phyloP scores from a whole-genome alignment of 1,140 invertebrate genomes.

The Aphidius gifuensis region DNA sequence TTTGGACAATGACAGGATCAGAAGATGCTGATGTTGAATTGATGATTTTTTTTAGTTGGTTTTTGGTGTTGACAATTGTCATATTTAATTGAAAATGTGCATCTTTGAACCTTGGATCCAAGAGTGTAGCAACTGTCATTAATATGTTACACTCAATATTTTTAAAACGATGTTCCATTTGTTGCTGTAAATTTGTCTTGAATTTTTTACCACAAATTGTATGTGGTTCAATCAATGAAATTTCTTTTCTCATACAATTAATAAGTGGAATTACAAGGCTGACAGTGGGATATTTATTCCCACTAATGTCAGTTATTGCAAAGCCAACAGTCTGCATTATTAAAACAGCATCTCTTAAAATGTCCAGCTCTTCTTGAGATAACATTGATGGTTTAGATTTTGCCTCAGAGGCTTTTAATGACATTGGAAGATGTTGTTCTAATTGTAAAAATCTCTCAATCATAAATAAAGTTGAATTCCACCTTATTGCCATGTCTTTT shows the following conservation, averaged over 20 bases:
- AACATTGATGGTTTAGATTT: constrained; percentile 37
- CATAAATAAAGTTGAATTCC: constrained; percentile 43
- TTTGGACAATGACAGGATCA: too few relatives aligned
- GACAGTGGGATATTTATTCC: constrained; percentile 47
- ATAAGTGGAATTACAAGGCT: constrained; percentile 49
- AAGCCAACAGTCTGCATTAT: constrained; percentile 42
- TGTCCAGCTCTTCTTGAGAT: constrained; percentile 34
- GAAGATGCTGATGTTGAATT: too few relatives aligned
- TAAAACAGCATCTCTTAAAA: constrained; percentile 34
- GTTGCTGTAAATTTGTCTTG: constrained; percentile 20
- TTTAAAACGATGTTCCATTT: constrained; percentile 37
- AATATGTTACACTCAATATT: constrained; percentile 30
- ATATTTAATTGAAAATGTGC: constrained; percentile 32
- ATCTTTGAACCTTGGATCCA: constrained; percentile 44
- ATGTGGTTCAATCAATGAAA: constrained; percentile 29
- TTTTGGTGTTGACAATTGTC: background rate
- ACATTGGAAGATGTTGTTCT: constrained; percentile 35
- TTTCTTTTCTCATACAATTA: constrained; percentile 38
- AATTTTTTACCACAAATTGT: constrained; percentile 28
- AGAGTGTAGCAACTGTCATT: constrained; percentile 37
- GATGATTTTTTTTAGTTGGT: too few relatives aligned
- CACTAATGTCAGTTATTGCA: constrained; percentile 47
- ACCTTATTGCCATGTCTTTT: constrained; percentile 37
- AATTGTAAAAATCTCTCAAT: constrained; percentile 34
- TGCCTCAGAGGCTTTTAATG: constrained; percentile 32